Evolutionary conservation across 2,888 invertebrate genomes (phyloP).

Genomic region (Cataglyphis albicans): DNA sequence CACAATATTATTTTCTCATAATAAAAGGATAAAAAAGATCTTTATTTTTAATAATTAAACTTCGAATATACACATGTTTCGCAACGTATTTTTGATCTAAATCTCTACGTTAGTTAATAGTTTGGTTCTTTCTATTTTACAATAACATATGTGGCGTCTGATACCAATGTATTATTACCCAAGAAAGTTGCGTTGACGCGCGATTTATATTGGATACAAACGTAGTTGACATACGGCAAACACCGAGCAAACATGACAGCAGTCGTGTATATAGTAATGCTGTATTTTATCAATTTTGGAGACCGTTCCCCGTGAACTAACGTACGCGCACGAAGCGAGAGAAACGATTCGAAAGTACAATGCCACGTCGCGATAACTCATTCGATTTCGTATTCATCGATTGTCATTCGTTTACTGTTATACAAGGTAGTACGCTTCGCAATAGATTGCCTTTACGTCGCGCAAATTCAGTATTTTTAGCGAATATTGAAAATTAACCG

Average conservation of each 20-base stretch:
- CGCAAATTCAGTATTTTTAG: conserved; percentile 24
- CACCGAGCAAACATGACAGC: conserved; percentile 41
- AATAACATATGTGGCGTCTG: no score
- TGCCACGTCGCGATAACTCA: conserved; percentile 43
- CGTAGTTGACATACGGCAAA: conserved; percentile 42
- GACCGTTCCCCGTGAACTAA: background rate
- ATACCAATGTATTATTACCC: conserved; percentile 9
- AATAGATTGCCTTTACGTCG: conserved; percentile 18
- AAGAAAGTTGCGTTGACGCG: conserved; percentile 1
- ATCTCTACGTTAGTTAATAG: background rate
- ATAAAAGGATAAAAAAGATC: background rate
- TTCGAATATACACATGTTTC: background rate
- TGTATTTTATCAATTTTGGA: conserved; percentile 43
- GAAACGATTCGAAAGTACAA: conserved; percentile 40
- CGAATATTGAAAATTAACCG: conserved; percentile 1
- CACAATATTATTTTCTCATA: background rate
- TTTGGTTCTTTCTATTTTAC: background rate
- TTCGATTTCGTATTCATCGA: conserved; percentile 51
- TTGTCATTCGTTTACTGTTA: conserved; percentile 49
- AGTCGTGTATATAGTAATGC: conserved; percentile 29
- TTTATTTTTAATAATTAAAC: background rate
- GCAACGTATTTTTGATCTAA: background rate
- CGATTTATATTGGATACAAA: conserved; percentile 48
- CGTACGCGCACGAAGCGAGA: background rate
- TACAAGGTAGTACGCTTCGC: conserved; percentile 22